These are phyloP conservation scores for Oenanthe oenanthe DNA, from an alignment of 2,113 vertebrate genomes.

Conservation along the genomic window DNA sequence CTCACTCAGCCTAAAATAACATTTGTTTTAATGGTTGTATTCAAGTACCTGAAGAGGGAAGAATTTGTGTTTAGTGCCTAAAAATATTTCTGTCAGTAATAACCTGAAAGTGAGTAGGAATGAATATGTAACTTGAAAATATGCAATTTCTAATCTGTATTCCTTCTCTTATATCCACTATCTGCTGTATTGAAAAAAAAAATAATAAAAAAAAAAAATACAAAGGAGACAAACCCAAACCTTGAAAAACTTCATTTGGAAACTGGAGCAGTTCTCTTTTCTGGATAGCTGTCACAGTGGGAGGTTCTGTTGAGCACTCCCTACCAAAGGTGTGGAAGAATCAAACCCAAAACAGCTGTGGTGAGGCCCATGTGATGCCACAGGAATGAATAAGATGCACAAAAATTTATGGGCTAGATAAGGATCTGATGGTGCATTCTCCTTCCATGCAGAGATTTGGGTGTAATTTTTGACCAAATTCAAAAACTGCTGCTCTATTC, in stretches of 20 bases:
- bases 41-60: neutral
- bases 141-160: neutral
- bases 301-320: neutral
- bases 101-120: neutral
- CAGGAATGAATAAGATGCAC: neutral
- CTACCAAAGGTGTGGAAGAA: neutral
- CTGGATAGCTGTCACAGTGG: neutral
- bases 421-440: neutral
- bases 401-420: neutral
- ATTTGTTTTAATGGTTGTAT: slow-evolving; percentile 17
- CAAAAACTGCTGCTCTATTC: neutral
- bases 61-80: neutral
- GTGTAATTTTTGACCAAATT: neutral
- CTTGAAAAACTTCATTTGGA: neutral
- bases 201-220: neutral
- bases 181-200: neutral
- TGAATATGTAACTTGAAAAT: neutral
- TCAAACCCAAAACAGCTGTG: neutral
- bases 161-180: neutral
- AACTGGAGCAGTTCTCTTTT: neutral
- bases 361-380: neutral
- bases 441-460: neutral
- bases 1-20: slow-evolving; percentile 12
- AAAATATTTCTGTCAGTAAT: slow-evolving; percentile 14
- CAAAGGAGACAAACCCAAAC: neutral